These are phyloP conservation scores for Homalodisca vitripennis DNA, from an alignment of 1,140 invertebrate species.

Conservation along the genomic window DNA sequence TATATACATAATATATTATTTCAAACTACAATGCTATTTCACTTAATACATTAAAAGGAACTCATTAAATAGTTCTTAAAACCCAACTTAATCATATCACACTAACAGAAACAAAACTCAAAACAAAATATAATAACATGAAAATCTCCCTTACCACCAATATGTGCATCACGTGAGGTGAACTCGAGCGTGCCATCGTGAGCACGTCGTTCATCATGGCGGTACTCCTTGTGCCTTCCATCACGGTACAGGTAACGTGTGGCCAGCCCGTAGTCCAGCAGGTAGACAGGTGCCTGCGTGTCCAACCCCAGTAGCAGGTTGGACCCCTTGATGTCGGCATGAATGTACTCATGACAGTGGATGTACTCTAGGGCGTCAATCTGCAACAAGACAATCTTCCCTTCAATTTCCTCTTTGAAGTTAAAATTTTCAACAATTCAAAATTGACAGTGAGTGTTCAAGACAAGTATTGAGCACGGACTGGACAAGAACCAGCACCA, in stretches of 20 bases:
- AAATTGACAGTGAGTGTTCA: too few relatives aligned
- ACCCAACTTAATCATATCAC: too few relatives aligned
- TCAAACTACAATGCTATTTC: too few relatives aligned
- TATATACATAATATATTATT: too few relatives aligned
- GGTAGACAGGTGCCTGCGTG: slow-evolving; percentile 68
- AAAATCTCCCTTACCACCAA: slow-evolving; percentile 67
- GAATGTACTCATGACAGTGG: slow-evolving; percentile 85
- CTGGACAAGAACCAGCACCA: too few relatives aligned
- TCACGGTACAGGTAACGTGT: slow-evolving; percentile 74
- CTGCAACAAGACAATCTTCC: slow-evolving; percentile 52
- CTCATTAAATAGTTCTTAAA: too few relatives aligned
- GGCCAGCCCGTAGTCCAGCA: slow-evolving; percentile 93
- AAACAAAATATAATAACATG: too few relatives aligned
- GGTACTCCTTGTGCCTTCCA: slow-evolving; percentile 82
- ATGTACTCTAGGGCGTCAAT: slow-evolving; percentile 85
- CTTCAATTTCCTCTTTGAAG: too few relatives aligned
- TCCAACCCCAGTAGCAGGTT: slow-evolving; percentile 71
- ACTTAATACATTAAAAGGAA: too few relatives aligned
- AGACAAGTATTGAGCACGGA: too few relatives aligned
- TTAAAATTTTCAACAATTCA: too few relatives aligned
- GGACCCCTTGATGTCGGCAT: slow-evolving; percentile 92
- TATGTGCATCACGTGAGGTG: slow-evolving; percentile 94
- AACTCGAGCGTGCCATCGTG: slow-evolving; percentile 97
- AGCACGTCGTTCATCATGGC: slow-evolving; percentile 83
- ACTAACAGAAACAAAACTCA: too few relatives aligned